Evolutionary conservation across 37 sponge, comb jelly and placozoan species (phyloP).

Genomic region (Mnemiopsis leidyi): DNA sequence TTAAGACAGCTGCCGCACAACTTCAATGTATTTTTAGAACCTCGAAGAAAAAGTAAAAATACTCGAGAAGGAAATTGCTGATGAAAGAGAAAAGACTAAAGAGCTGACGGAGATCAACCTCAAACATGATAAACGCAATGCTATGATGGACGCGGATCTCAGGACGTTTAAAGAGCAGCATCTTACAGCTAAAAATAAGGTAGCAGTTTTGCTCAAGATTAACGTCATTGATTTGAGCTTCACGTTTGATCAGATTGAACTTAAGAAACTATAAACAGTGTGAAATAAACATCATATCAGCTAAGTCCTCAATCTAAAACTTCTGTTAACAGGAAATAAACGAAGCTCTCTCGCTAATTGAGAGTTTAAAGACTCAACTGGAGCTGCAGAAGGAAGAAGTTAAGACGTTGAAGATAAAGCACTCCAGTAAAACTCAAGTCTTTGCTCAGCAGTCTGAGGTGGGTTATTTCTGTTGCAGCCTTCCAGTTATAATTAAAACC

Average conservation of each 20-base stretch:
- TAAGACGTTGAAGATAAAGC: background rate
- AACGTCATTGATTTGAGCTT: too few species aligned
- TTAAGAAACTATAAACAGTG: too few species aligned
- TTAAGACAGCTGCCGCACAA: too few species aligned
- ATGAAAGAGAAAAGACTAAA: background rate
- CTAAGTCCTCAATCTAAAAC: background rate
- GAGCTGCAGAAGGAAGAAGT: conserved; percentile 21
- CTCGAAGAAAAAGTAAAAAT: background rate
- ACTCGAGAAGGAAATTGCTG: background rate
- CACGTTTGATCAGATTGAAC: too few species aligned
- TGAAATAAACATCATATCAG: background rate
- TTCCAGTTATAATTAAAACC: too few species aligned
- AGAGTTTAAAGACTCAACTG: background rate
- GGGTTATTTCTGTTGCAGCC: too few species aligned
- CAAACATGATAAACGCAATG: background rate
- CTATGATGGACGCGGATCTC: conserved; percentile 25
- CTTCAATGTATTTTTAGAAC: too few species aligned
- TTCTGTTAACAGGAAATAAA: background rate
- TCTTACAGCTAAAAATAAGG: conserved; percentile 52
- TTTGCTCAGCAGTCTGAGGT: conserved; percentile 52
- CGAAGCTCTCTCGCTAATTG: background rate
- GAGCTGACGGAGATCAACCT: background rate
- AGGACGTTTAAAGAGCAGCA: conserved; percentile 31
- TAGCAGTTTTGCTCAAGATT: too few species aligned
- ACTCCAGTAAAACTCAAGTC: conserved; percentile 44